Percentiles rank a stretch among this genome's conserved stretches.
Evolutionary conservation across 92 coral and sea anemone species (phyloP).

Genomic region (Porites cylindrica): DNA sequence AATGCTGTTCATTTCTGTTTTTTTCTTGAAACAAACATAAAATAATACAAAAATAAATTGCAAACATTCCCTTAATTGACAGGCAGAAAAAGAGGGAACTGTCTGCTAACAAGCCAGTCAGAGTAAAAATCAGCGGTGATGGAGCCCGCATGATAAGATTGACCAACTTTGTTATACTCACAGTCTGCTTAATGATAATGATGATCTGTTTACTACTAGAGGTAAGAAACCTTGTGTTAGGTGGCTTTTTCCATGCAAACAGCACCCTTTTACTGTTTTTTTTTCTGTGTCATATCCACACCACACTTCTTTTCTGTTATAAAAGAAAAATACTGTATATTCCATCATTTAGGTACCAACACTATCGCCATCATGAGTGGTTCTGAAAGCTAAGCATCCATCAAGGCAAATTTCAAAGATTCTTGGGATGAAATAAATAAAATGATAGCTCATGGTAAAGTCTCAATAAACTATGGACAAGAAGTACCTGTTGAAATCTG

Average conservation of each 20-base stretch:
- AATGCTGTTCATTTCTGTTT: not conserved
- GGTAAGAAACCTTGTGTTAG: constrained; percentile 5
- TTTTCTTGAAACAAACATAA: not conserved
- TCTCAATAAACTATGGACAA: not conserved
- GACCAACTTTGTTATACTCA: constrained; percentile 50
- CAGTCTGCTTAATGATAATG: constrained; percentile 42
- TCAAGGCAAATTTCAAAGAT: constrained; percentile 54
- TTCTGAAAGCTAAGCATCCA: constrained; percentile 50
- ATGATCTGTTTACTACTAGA: constrained; percentile 55
- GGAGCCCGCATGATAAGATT: constrained; percentile 48
- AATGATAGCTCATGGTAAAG: not conserved
- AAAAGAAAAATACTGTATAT: too few relatives aligned
- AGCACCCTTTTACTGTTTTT: not conserved
- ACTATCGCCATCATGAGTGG: constrained; percentile 71
- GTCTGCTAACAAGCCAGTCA: constrained; percentile 21
- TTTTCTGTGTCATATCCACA: not conserved
- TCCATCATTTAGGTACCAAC: constrained; percentile 47
- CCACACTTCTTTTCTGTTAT: not conserved
- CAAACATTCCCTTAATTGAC: not conserved
- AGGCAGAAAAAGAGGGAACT: constrained; percentile 44
- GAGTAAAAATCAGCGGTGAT: constrained; percentile 46
- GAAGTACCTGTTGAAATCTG: not conserved
- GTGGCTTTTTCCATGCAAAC: not conserved
- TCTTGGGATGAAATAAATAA: constrained; percentile 60
- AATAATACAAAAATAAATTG: too few relatives aligned